phyloP scores from a whole-genome alignment of 2,888 invertebrate species.

The Pammene fasciana region DNA sequence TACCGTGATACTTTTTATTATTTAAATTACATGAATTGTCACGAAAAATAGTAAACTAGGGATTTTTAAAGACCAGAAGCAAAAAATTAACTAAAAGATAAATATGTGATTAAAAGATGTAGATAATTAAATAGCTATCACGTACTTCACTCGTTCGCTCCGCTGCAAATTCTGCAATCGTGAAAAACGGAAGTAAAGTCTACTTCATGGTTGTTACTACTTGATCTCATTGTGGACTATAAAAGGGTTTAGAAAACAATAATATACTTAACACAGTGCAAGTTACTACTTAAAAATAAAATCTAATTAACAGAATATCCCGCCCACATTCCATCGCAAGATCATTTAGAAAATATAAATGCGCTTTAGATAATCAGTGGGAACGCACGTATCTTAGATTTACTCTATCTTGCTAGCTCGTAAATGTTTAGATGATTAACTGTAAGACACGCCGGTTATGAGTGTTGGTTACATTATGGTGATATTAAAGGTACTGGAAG shows the following conservation, averaged over 20 bases:
- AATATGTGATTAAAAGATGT: no score
- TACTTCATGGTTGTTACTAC: background rate
- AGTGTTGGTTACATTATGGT: conserved; percentile 22
- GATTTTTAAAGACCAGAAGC: no score
- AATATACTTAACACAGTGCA: conserved; percentile 51
- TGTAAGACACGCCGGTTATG: conserved; percentile 21
- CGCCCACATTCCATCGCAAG: conserved; percentile 49
- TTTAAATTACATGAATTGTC: no score
- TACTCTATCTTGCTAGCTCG: conserved; percentile 26
- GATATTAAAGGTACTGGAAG: conserved; percentile 1
- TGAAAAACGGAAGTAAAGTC: no score
- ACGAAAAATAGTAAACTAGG: no score
- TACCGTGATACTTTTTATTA: no score
- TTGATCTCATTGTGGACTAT: background rate
- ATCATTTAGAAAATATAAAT: conserved; percentile 36
- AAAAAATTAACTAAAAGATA: no score
- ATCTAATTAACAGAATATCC: conserved; percentile 51
- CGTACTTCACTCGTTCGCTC: no score
- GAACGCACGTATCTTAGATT: conserved; percentile 32
- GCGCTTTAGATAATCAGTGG: conserved; percentile 38
- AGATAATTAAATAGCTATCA: no score
- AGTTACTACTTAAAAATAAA: conserved; percentile 48
- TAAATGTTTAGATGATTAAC: conserved; percentile 38
- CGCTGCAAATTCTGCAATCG: no score
- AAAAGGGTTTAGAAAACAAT: conserved; percentile 8